A percentile compares a stretch with the other conserved stretches of the same genome.
These are phyloP conservation scores for Catonia carolina DNA, from an alignment of 2,888 invertebrate species.

Conservation along the genomic window DNA sequence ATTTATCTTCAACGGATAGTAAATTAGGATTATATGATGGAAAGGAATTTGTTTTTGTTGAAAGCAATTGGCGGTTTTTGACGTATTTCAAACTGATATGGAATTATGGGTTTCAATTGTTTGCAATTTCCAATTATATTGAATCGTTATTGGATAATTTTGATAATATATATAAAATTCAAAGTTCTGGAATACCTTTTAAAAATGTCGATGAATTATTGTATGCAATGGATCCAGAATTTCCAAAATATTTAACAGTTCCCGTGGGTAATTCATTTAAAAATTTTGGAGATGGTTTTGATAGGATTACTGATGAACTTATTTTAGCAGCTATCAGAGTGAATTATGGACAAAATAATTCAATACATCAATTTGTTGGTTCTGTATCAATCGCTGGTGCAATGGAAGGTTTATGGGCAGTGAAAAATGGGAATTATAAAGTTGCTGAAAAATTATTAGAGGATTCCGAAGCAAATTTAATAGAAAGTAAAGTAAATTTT, in stretches of 20 bases:
- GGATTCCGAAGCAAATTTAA: constrained; percentile 42
- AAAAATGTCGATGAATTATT: constrained; percentile 48
- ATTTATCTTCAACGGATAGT: not conserved
- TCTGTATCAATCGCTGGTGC: constrained; percentile 6
- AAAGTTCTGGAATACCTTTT: constrained; percentile 40
- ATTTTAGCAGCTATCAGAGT: constrained; percentile 48
- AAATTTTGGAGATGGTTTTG: constrained; percentile 42
- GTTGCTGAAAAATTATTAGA: constrained; percentile 43
- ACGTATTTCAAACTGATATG: constrained; percentile 47
- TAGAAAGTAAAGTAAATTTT: constrained; percentile 40
- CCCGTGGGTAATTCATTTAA: constrained; percentile 42
- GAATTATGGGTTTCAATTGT: constrained; percentile 50
- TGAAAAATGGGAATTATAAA: constrained; percentile 52
- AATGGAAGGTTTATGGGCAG: constrained; percentile 41
- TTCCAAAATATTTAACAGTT: constrained; percentile 45
- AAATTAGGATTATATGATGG: constrained; percentile 48
- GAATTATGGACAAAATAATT: constrained; percentile 55
- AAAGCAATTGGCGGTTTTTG: constrained; percentile 45
- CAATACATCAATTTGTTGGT: constrained; percentile 49
- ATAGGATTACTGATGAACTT: constrained; percentile 49
- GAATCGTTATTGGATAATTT: constrained; percentile 42
- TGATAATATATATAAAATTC: constrained; percentile 25
- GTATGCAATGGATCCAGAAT: constrained; percentile 46
- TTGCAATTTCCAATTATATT: constrained; percentile 43
- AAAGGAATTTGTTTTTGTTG: constrained; percentile 47